phyloP scores from a whole-genome alignment of 1,140 invertebrate genomes.

The Wiebesia pumilae region DNA sequence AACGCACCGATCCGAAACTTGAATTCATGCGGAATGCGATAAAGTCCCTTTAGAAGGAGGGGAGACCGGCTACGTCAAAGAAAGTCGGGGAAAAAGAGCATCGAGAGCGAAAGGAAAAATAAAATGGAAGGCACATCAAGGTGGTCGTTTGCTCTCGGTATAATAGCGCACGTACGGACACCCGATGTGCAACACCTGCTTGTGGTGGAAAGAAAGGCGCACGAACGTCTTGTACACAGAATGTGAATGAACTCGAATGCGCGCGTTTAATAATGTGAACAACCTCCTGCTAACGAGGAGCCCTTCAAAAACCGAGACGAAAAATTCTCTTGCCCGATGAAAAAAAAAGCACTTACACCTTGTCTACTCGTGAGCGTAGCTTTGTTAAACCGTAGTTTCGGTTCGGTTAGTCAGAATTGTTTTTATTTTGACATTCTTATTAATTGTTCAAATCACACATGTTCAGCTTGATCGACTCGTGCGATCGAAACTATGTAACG shows the following conservation, averaged over 20 bases:
- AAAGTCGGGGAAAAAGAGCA: background rate
- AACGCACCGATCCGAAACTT: background rate
- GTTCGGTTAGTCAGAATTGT: no score
- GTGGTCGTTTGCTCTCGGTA: background rate
- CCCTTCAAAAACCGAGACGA: background rate
- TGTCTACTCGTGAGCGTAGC: no score
- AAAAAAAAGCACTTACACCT: no score
- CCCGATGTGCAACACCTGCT: slow-evolving; percentile 4
- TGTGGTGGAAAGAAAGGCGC: background rate
- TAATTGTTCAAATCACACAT: no score
- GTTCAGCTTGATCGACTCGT: no score
- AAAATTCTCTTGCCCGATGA: no score
- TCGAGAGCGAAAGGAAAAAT: background rate
- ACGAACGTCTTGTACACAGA: background rate
- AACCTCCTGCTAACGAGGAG: background rate
- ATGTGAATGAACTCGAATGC: background rate
- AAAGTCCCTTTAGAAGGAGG: background rate
- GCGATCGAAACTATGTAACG: background rate
- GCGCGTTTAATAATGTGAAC: background rate
- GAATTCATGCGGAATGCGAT: background rate
- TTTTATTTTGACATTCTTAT: no score
- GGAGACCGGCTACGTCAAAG: background rate
- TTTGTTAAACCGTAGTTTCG: no score
- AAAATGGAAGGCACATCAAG: background rate
- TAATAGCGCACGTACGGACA: background rate